These are phyloP conservation scores for Pristionchus fissidentatus DNA, from an alignment of 2,888 invertebrate species.

Conservation along the genomic window DNA sequence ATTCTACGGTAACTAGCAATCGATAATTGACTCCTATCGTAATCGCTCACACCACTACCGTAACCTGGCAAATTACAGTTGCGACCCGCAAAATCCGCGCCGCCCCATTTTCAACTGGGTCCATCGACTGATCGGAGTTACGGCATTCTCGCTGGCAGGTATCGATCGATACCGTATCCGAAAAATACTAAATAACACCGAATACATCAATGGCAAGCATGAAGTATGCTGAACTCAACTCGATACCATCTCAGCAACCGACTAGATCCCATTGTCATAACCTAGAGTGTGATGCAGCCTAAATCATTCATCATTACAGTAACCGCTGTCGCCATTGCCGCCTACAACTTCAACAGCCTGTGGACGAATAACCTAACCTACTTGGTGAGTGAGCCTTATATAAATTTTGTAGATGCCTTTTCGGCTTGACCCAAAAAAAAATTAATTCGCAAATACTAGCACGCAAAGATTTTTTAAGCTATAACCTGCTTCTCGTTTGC, in stretches of 20 bases:
- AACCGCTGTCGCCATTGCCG: constrained; percentile 59
- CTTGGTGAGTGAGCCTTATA: constrained; percentile 17
- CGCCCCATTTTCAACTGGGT: constrained; percentile 66
- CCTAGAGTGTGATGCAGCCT: too few species aligned
- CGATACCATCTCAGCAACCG: too few species aligned
- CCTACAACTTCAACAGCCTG: constrained; percentile 54
- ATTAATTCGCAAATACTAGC: neutral
- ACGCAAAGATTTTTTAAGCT: neutral
- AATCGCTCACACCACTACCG: neutral
- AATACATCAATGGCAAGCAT: neutral
- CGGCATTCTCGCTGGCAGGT: constrained; percentile 61
- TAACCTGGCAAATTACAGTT: constrained; percentile 54
- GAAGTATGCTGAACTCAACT: neutral
- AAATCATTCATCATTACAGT: constrained; percentile 51
- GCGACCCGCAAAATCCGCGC: constrained; percentile 60
- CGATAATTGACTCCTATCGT: neutral
- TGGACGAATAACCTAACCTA: constrained; percentile 4
- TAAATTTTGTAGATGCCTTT: too few species aligned
- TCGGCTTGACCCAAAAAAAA: too few species aligned
- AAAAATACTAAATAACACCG: too few species aligned
- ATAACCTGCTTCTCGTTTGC: neutral
- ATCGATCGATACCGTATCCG: neutral
- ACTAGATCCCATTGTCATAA: neutral
- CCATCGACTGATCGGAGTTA: constrained; percentile 62
- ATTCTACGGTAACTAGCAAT: constrained; percentile 52